Percentiles rank a stretch among this genome's conserved stretches.
These are phyloP conservation scores for Solenodon paradoxus DNA, from an alignment of 2,113 vertebrate genomes.

Conservation along the genomic window DNA sequence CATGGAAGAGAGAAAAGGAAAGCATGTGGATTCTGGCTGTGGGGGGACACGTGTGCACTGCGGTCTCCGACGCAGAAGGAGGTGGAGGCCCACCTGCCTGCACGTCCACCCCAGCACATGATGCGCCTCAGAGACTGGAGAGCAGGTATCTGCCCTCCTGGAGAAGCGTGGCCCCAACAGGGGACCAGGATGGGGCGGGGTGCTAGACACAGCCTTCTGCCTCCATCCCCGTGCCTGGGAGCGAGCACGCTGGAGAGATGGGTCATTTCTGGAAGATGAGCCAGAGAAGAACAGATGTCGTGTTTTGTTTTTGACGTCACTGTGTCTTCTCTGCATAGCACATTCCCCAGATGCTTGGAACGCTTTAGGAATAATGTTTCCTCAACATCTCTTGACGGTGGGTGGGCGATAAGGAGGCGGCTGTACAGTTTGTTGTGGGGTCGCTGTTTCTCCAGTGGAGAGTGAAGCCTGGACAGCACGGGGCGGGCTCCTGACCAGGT, in stretches of 20 bases:
- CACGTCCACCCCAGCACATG: background rate
- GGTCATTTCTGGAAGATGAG: background rate
- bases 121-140: accelerated
- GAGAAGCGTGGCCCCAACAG: no score
- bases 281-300: background rate
- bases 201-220: no score
- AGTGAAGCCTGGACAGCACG: background rate
- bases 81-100: no score
- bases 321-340: background rate
- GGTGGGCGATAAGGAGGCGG: background rate
- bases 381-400: background rate
- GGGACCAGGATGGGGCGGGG: accelerated
- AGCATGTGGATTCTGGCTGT: no score
- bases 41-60: accelerated
- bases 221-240: no score
- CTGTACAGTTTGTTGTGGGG: background rate
- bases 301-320: background rate
- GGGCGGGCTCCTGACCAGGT: background rate
- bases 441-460: background rate
- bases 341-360: background rate
- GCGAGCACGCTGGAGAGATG: accelerated
- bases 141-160: background rate
- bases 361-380: background rate
- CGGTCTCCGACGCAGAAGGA: background rate
- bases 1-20: background rate